A percentile compares a stretch with the other conserved stretches of the same genome.
These are phyloP conservation scores for Pogonomyrmex barbatus DNA, from an alignment of 1,140 invertebrate species.

Conservation along the genomic window DNA sequence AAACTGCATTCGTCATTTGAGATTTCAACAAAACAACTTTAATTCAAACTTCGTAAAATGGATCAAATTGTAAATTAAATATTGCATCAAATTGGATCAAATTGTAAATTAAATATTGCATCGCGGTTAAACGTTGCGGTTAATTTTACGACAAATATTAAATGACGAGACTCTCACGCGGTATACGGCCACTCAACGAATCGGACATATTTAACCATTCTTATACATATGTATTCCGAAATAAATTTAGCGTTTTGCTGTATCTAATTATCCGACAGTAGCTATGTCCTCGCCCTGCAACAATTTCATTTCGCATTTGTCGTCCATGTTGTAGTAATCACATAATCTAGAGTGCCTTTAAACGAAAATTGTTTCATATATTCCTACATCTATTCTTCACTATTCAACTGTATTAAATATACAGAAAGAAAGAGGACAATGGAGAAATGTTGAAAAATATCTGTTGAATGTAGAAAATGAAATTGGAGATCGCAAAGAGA, in stretches of 20 bases:
- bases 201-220: slow-evolving; percentile 2
- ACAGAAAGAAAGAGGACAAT: background rate
- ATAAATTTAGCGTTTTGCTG: slow-evolving; percentile 31
- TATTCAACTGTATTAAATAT: background rate
- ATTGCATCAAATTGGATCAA: slow-evolving; percentile 24
- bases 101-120: slow-evolving; percentile 34
- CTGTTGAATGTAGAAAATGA: background rate
- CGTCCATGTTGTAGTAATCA: background rate
- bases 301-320: slow-evolving; percentile 30
- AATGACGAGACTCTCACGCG: slow-evolving; percentile 1
- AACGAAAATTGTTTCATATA: slow-evolving; percentile 19
- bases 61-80: slow-evolving; percentile 43
- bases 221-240: slow-evolving; percentile 3
- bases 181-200: background rate
- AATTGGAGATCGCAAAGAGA: background rate
- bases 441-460: background rate
- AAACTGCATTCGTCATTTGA: slow-evolving; percentile 9
- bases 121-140: slow-evolving; percentile 21
- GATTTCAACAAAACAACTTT: slow-evolving; percentile 30
- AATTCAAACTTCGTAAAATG: slow-evolving; percentile 14
- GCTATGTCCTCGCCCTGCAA: background rate
- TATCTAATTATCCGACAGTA: slow-evolving; percentile 51
- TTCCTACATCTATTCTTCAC: background rate
- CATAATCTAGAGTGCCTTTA: background rate
- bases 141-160: slow-evolving; percentile 56